Base-by-base conservation (phyloP, 2,888 invertebrate genomes). In the Scelioninae gen. 1 region DNA sequence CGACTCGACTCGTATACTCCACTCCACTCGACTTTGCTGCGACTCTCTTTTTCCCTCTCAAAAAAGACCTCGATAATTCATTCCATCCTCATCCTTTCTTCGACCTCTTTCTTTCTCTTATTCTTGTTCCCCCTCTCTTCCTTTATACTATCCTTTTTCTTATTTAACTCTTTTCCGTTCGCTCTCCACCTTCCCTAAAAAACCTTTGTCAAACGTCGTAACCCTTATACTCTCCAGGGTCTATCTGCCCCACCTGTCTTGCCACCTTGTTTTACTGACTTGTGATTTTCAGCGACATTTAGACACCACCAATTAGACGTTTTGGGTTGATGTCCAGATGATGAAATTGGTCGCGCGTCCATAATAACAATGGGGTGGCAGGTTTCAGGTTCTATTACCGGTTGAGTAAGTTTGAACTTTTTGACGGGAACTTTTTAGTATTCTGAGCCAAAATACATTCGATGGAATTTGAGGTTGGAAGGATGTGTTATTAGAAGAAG, bases 1-100 rank as follows among this genome's bases (percentile, higher is more conserved):
- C 87, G 87, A 85, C 85, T 88, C 87, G 87, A 84, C 85, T 86
- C 86, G 87, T 89, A 87, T 87, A 89, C 87, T 89, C 88, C 87
- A 87, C 90, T 89, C 88, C 88, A 90, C 89, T 89, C 89, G 81
- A 87, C 86, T 81, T 85, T 86, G 77, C 85, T 85, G 85, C 83
- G 85, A 84, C 84, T 86, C 88, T 84, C 86, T 85, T 85, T 84
- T 85, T 84, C 83, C 82, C 81, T 84, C 83, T 83, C 84, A 82
- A 84, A 79, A 81, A 62, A 69, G 83, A 71, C 71, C 79, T 76
- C 72, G 72, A 65, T 65, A 72, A 63, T 66, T 58, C 60, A 49
- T 62, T 38, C 51, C 75, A 71, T 77, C 62, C 74, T 82, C 81
- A 63, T 85, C 83, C 66, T 66, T 47, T 60, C 43, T 65, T 40